These are phyloP conservation scores for Scyliorhinus canicula DNA, from an alignment of 2,797 vertebrate species.

Conservation along the genomic window DNA sequence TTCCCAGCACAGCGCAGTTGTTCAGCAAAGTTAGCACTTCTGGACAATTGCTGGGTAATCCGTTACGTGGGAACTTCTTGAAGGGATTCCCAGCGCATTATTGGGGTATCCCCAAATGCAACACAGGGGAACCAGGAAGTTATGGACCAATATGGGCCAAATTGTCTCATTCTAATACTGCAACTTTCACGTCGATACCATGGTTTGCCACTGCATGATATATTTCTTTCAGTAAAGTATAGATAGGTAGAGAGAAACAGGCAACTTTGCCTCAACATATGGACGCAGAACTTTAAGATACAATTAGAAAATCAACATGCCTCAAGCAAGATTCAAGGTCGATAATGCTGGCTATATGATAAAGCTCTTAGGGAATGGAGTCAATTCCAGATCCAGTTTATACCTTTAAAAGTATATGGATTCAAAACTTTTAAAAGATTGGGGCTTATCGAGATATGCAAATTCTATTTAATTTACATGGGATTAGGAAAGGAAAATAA, in stretches of 20 bases:
- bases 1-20: no score
- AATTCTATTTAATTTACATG: no score
- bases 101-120: no score
- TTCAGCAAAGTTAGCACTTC: no score
- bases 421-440: neutral
- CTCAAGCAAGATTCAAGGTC: neutral
- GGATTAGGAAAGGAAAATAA: no score
- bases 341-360: neutral
- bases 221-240: neutral
- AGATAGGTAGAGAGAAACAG: neutral
- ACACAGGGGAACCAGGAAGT: no score
- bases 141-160: neutral
- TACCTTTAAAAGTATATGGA: neutral
- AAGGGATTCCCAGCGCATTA: no score
- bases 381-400: neutral
- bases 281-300: neutral
- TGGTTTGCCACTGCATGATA: neutral
- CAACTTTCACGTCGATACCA: neutral
- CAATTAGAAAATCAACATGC: neutral
- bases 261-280: neutral
- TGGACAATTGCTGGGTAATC: no score
- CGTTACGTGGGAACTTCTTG: no score
- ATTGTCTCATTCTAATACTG: neutral
- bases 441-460: neutral
- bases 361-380: neutral